Percentiles rank a stretch among this genome's conserved stretches.
Conservation (phyloP, 2,888 invertebrate genomes). For the Drosophila ezoana region DNA sequence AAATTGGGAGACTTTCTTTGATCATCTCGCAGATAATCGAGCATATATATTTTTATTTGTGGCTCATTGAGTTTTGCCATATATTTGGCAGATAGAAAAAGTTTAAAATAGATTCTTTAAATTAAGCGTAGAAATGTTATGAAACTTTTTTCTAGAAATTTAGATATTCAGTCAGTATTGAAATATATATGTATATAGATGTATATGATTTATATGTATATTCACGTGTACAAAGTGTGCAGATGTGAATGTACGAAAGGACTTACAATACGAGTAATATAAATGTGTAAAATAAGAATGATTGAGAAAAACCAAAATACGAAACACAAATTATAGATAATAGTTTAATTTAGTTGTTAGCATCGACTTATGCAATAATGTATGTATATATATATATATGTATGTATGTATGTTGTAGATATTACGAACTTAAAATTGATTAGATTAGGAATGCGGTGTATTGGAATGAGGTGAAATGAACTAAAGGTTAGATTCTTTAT, state of each 20-base stretch:
- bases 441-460: neutral
- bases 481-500: conserved; percentile 11
- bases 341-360: conserved; percentile 5
- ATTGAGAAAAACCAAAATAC: conserved; percentile 5
- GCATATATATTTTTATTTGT: neutral
- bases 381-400: conserved; percentile 17
- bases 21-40: neutral
- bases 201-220: conserved; percentile 8
- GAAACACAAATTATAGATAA: conserved; percentile 3
- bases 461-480: conserved; percentile 18
- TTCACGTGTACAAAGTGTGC: conserved; percentile 3
- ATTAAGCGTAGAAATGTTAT: too few species aligned
- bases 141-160: too few species aligned
- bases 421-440: neutral
- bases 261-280: conserved; percentile 10
- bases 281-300: neutral
- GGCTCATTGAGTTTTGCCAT: neutral
- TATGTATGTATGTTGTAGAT: conserved; percentile 9
- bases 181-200: neutral
- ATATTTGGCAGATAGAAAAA: neutral
- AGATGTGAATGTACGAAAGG: conserved; percentile 20
- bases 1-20: too few species aligned
- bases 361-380: conserved; percentile 8
- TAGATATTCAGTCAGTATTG: neutral
- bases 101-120: too few species aligned